Evolutionary conservation across 2,113 vertebrate species (phyloP).

Genomic region (Phalacrocorax carbo): DNA sequence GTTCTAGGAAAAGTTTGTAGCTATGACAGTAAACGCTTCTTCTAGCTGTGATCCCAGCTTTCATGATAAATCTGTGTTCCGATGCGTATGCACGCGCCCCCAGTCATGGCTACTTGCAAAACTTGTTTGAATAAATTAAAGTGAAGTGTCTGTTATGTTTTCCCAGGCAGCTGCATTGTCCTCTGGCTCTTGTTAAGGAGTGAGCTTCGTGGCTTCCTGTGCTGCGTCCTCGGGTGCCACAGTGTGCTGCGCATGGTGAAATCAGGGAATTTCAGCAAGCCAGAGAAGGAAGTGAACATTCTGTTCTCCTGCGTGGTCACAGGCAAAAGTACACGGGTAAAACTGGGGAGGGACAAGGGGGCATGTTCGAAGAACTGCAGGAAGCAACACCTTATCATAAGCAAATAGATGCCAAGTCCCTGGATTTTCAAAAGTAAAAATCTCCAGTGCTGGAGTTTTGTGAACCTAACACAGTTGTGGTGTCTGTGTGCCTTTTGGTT

Average conservation of each 20-base stretch:
- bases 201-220: background rate
- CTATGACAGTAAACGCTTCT: background rate
- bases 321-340: background rate
- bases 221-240: accelerated
- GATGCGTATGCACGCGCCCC: background rate
- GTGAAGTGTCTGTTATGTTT: background rate
- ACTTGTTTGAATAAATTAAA: background rate
- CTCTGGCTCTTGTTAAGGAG: background rate
- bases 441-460: background rate
- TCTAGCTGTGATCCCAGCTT: background rate
- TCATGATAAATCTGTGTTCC: background rate
- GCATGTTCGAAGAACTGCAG: background rate
- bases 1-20: background rate
- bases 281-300: background rate
- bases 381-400: background rate
- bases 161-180: background rate
- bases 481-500: background rate
- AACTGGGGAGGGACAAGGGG: background rate
- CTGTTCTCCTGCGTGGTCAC: background rate
- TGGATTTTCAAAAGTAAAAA: background rate
- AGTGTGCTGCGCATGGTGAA: background rate
- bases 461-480: background rate
- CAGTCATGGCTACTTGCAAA: background rate
- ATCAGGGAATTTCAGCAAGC: constrained; percentile 45
- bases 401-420: background rate